Evolutionary conservation across 2,113 vertebrate genomes (phyloP), one percentile per base, ranked within the genome.

Genomic region (Micronycteris hirsuta): DNA sequence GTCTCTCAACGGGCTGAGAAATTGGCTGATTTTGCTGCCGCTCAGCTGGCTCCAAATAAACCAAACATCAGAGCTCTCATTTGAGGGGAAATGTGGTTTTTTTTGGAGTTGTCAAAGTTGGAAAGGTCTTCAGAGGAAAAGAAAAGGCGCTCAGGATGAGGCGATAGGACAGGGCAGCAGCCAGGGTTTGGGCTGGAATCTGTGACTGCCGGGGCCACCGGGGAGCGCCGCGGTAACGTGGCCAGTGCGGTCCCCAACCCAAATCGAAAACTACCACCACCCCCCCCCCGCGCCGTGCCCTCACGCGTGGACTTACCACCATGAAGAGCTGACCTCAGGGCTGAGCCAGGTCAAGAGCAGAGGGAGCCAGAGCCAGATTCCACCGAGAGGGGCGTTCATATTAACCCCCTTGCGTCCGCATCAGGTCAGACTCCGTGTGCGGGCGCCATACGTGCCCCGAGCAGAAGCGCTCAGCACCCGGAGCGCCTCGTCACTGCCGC

Each of bases 301-400:
- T 90, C 67, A 93, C 80, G 93, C 96, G 83, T 67, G 91, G 96
- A 98, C 99, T 99, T 98, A 99, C 99, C 99, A 99, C 99, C 99
- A 99, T 98, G 99, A 99, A 97, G 99, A 99, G 96, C 99, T 98
- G 98, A 99, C 99, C 94, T 98, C 98, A 65, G 99, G 98, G 97
- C 98, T 98, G 97, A 99, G 97, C 98, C 99, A 99, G 98, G 99
- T 98, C 97, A 99, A 91, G 95, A 98, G 97, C 91, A 99, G 98
- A 96, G 98, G 98, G 93, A 99, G 97, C 98, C 98, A 99, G 96
- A 99, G 98, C 98, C 99, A 99, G 98, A 99, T 97, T 98, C 99
- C 99, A 98, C 98, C 94, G 96, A 99, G 97, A 98, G 98, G 98
- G 98, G 99, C 98, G 98, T 99, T 99, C 99, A 99, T 99, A 98